Conservation (phyloP, 2,888 invertebrate species). For the Punctoribates punctum region DNA sequence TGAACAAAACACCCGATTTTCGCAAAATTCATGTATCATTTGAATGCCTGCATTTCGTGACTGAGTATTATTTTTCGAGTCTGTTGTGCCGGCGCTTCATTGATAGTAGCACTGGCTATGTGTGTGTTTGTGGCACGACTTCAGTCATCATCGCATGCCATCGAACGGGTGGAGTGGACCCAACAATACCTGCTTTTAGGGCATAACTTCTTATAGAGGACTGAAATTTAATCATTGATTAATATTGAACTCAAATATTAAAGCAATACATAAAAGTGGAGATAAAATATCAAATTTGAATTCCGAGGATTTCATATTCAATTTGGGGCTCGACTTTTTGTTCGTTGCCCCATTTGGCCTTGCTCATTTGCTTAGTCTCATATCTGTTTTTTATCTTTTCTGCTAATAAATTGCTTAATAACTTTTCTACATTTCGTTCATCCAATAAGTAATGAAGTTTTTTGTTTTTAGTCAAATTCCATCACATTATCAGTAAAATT, state of each 20-base stretch:
- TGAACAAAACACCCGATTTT: neutral
- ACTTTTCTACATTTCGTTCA: neutral
- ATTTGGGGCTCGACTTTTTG: neutral
- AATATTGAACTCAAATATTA: no score
- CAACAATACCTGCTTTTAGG: neutral
- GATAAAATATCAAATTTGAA: no score
- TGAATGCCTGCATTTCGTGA: slow-evolving; percentile 22
- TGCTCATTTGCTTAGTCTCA: no score
- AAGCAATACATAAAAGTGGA: no score
- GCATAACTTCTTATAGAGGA: neutral
- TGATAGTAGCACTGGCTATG: neutral
- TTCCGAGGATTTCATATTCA: no score
- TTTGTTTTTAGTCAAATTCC: slow-evolving; percentile 6
- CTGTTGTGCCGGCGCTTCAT: neutral
- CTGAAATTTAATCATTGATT: neutral
- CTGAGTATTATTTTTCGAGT: neutral
- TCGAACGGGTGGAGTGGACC: slow-evolving; percentile 26
- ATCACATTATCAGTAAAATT: slow-evolving; percentile 10
- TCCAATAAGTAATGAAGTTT: slow-evolving; percentile 25
- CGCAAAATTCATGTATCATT: neutral
- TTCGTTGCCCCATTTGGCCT: neutral
- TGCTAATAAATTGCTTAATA: no score
- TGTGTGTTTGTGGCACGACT: neutral
- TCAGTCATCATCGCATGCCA: slow-evolving; percentile 14
- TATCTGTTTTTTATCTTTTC: no score